Percentiles rank a stretch among this genome's conserved stretches.
phyloP scores from a whole-genome alignment of 1,140 invertebrate genomes.

The Drosophila tsacasi region DNA sequence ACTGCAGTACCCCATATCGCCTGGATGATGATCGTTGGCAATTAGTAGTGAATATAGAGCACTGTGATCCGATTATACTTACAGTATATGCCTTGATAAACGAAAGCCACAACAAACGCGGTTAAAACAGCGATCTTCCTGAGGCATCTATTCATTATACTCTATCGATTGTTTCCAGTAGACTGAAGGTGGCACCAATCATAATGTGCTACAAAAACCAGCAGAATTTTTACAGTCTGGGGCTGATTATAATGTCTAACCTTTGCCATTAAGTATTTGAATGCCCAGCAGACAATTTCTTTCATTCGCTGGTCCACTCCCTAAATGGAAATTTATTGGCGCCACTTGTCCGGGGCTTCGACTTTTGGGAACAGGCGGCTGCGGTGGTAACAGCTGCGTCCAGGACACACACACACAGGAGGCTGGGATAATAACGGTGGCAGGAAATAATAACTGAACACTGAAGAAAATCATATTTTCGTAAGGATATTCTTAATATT shows the following conservation, averaged over 20 bases:
- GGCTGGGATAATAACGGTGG: slow-evolving; percentile 2
- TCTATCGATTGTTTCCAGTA: too few species aligned
- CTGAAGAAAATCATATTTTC: background rate
- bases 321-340: slow-evolving; percentile 83
- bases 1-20: background rate
- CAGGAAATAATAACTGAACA: slow-evolving; percentile 1
- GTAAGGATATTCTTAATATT: background rate
- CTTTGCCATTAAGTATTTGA: too few species aligned
- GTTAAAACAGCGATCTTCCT: background rate
- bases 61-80: background rate
- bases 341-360: slow-evolving; percentile 53
- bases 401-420: slow-evolving; percentile 33
- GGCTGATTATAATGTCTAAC: too few species aligned
- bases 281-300: too few species aligned
- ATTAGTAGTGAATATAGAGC: background rate
- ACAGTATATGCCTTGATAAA: background rate
- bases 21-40: background rate
- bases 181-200: too few species aligned
- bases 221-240: too few species aligned
- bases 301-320: slow-evolving; percentile 6
- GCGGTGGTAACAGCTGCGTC: slow-evolving; percentile 32
- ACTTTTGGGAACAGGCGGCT: slow-evolving; percentile 44
- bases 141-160: too few species aligned
- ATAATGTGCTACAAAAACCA: too few species aligned
- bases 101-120: background rate